These are phyloP conservation scores for Halictus rubicundus DNA, from an alignment of 1,140 invertebrate species.

Conservation along the genomic window DNA sequence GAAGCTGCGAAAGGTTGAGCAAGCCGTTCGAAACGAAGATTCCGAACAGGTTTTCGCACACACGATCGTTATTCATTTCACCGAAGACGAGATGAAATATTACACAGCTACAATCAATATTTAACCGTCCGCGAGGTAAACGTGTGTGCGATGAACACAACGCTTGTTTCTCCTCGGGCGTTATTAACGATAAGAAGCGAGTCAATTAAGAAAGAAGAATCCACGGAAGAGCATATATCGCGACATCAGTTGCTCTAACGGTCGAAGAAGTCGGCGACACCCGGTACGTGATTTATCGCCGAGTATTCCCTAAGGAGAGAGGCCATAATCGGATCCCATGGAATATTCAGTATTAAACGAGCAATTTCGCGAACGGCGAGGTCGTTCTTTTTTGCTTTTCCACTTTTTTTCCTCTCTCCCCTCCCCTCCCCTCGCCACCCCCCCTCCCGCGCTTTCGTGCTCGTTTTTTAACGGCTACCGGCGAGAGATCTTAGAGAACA, in stretches of 20 bases:
- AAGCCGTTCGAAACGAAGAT: not conserved
- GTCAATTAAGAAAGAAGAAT: too few relatives aligned
- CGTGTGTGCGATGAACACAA: not conserved
- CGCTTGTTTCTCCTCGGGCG: not conserved
- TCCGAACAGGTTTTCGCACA: not conserved
- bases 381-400: not conserved
- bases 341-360: constrained; percentile 26
- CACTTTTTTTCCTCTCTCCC: too few relatives aligned
- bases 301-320: not conserved
- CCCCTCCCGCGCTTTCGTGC: too few relatives aligned
- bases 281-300: not conserved
- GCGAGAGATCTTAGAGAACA: constrained; percentile 39
- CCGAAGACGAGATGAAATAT: too few relatives aligned
- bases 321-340: constrained; percentile 8
- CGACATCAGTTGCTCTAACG: not conserved
- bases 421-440: too few relatives aligned
- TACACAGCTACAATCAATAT: too few relatives aligned
- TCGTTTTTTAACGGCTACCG: not conserved
- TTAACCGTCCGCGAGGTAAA: too few relatives aligned
- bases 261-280: too few relatives aligned
- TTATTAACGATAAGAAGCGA: too few relatives aligned
- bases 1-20: too few relatives aligned
- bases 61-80: too few relatives aligned
- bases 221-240: too few relatives aligned
- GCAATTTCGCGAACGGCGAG: constrained; percentile 14